Conservation (phyloP, 2,113 vertebrate genomes). For the Ammodytes marinus region DNA sequence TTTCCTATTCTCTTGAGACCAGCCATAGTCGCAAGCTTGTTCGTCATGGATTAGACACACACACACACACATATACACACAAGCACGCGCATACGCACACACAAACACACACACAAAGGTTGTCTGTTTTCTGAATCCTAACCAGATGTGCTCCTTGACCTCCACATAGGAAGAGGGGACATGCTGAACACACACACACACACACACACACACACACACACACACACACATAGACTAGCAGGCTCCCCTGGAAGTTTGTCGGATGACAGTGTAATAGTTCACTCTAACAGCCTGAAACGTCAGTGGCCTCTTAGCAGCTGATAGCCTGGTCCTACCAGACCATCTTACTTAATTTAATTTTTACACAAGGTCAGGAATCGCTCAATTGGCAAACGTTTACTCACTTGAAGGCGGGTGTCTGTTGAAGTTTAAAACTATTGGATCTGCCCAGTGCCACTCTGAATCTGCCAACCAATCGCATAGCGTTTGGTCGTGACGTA, state of each 20-base stretch:
- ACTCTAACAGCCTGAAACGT: not conserved
- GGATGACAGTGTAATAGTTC: not conserved
- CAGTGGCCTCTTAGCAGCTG: not conserved
- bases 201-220: slow-evolving; percentile 11
- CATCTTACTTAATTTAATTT: no score
- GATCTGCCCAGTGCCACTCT: no score
- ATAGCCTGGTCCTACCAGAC: not conserved
- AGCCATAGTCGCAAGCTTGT: no score
- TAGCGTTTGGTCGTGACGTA: no score
- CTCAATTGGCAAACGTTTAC: no score
- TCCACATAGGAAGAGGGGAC: slow-evolving; percentile 17
- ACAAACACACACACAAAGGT: not conserved
- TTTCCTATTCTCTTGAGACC: no score
- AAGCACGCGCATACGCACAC: not conserved
- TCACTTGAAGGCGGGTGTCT: no score
- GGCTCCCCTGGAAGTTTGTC: not conserved
- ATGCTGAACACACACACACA: not conserved
- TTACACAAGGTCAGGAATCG: no score
- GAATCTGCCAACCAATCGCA: no score
- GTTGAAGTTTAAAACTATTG: no score
- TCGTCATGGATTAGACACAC: no score
- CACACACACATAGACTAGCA: not conserved
- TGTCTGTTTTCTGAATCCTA: slow-evolving; percentile 1
- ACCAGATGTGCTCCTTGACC: slow-evolving; percentile 44
- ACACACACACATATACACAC: no score